Evolutionary conservation across 2,888 invertebrate species (phyloP), one percentile per base, ranked within the genome.

Genomic region (Vesta saturnalis): DNA sequence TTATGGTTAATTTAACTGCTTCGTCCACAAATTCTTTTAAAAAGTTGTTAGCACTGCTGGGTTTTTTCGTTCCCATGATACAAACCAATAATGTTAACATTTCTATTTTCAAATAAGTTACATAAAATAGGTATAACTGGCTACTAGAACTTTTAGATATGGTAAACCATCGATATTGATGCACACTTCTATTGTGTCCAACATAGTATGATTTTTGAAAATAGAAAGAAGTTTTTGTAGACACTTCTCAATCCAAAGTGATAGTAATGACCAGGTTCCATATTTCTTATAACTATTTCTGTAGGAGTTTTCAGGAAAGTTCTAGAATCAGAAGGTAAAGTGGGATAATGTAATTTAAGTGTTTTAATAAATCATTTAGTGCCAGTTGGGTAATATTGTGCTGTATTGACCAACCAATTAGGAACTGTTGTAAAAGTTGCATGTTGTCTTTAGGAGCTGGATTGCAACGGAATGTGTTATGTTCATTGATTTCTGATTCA

Each of bases 11-110:
- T 12, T 21, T 1, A 18, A 57, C 49, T 3, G 18, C 64, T 58
- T 64, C 64, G 22, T 64, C 49, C 16, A 57, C 49, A 58, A 57
- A 57, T n/a, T 58, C 30, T 16, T 58, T 46, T 18, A 64, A 58
- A 8, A 57, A 49, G 14, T 5, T 16, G 47, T 64, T 64, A n/a
- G 35, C 56, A 47, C 16, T 18, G 18, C 8, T n/a, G 16, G 64
- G 64, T 18, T 64, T n/a, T 58, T 16, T 46, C 49, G 14, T n/a
- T 22, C 2, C 64, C 64, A 23, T 64, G 58, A 35, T 64, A 64
- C 12, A 64, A 3, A 22, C 64, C 64, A 18, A 46, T 14, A 35
- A 54, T 43, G 10, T 55, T 18, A 15, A 61, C 8, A 14, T 18
- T 55, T 12, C 22, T 12, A 43, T 60, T 55, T 54, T 54, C 49